Evolutionary conservation across 2,113 vertebrate species (phyloP).

Genomic region (Gulo gulo): DNA sequence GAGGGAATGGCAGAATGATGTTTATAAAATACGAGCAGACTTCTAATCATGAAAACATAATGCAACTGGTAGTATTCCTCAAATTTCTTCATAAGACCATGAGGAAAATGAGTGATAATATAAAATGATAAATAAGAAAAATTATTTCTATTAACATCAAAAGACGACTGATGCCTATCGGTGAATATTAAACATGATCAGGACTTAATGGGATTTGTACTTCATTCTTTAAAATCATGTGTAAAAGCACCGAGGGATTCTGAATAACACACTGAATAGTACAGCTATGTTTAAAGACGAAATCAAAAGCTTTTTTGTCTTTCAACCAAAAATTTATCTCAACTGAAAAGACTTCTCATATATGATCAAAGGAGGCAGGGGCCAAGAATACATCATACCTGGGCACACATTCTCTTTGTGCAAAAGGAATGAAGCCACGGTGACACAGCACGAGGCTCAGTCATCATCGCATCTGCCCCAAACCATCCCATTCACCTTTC

Average conservation of each 20-base stretch:
- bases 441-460: background rate
- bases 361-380: background rate
- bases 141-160: background rate
- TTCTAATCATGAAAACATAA: conserved; percentile 15
- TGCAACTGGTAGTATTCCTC: background rate
- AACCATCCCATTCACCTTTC: background rate
- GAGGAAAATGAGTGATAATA: conserved; percentile 18
- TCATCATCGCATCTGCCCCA: background rate
- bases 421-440: background rate
- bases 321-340: conserved; percentile 6
- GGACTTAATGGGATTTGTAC: background rate
- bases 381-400: background rate
- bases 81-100: background rate
- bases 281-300: background rate
- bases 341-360: background rate
- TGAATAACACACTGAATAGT: background rate
- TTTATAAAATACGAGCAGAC: background rate
- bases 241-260: background rate
- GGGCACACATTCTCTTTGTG: background rate
- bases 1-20: background rate
- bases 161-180: background rate
- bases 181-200: conserved; percentile 38
- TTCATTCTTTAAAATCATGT: conserved; percentile 21
- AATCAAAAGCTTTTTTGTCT: background rate
- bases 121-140: conserved; percentile 36